Evolutionary conservation across 2,113 vertebrate genomes (phyloP).

Genomic region (Tylochromis polylepis): DNA sequence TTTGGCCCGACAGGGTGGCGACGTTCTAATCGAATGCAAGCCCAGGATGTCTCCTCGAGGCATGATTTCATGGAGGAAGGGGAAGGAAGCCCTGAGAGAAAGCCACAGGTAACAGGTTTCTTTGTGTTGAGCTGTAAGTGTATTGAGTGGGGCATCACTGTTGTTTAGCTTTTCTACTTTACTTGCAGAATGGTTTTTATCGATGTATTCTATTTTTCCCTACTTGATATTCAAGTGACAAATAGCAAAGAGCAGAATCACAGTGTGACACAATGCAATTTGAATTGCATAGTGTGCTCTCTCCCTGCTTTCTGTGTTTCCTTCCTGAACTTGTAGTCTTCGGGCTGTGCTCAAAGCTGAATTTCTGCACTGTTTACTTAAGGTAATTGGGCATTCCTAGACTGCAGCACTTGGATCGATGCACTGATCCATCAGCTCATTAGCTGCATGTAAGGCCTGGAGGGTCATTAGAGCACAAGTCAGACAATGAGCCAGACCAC

Average conservation of each 20-base stretch:
- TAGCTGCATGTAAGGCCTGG: conserved; percentile 53
- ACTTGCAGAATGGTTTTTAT: conserved; percentile 4
- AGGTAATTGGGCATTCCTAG: conserved; percentile 64
- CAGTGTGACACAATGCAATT: conserved; percentile 34
- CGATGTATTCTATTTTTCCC: conserved; percentile 22
- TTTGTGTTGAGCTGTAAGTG: background rate
- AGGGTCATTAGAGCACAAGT: conserved; percentile 51
- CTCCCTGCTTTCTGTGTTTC: conserved; percentile 20
- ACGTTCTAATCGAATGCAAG: conserved; percentile 87
- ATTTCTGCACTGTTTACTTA: conserved; percentile 61
- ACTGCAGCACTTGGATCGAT: conserved; percentile 59
- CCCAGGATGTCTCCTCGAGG: conserved; percentile 90
- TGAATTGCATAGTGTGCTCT: conserved; percentile 40
- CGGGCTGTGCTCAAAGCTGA: conserved; percentile 9
- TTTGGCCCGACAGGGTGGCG: conserved; percentile 78
- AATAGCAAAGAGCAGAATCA: conserved; percentile 34
- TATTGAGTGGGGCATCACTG: background rate
- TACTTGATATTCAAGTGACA: conserved; percentile 51
- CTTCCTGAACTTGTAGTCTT: conserved; percentile 20
- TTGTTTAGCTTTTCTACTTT: conserved; percentile 20
- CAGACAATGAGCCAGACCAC: conserved; percentile 46
- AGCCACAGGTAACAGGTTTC: conserved; percentile 66
- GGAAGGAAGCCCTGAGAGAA: conserved; percentile 80
- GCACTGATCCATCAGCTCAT: conserved; percentile 69
- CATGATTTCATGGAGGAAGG: conserved; percentile 89